A percentile compares a stretch with the other conserved stretches of the same genome.
These are phyloP conservation scores for Coptodon bakossiorum DNA, from an alignment of 2,113 vertebrate species.

Conservation along the genomic window DNA sequence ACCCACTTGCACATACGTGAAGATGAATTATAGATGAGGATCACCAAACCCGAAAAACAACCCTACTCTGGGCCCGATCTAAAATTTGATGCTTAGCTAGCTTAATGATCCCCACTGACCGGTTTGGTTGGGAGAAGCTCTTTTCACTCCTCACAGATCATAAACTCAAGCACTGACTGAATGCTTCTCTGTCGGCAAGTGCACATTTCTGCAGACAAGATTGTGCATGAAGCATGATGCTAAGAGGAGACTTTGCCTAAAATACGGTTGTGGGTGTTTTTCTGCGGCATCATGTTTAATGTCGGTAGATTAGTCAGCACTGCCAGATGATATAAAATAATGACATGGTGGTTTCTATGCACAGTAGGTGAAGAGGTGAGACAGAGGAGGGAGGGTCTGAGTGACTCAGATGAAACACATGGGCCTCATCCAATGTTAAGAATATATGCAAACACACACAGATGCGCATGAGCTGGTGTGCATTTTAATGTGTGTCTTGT, in stretches of 20 bases:
- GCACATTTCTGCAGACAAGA: not conserved
- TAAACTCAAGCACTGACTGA: not conserved
- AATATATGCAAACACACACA: not conserved
- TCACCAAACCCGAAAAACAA: not conserved
- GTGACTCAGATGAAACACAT: slow-evolving; percentile 49
- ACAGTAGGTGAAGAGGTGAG: not conserved
- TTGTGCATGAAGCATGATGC: not conserved
- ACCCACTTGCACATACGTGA: not conserved
- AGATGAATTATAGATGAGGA: not conserved
- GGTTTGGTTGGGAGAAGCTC: not conserved
- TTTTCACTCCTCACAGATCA: not conserved
- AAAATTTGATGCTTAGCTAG: not conserved
- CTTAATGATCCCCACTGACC: not conserved
- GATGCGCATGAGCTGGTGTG: not conserved
- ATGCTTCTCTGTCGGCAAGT: not conserved
- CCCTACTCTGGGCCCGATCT: not conserved
- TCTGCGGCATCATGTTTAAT: not conserved
- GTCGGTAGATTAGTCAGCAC: not conserved
- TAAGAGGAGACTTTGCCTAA: not conserved
- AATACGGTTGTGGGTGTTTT: not conserved
- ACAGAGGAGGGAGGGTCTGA: not conserved
- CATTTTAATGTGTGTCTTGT: not conserved
- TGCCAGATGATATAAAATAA: not conserved
- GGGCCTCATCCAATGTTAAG: slow-evolving; percentile 7
- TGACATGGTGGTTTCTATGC: not conserved